Evolutionary conservation across 2,797 vertebrate species (phyloP).

Genomic region (Phyllotis vaccarum): DNA sequence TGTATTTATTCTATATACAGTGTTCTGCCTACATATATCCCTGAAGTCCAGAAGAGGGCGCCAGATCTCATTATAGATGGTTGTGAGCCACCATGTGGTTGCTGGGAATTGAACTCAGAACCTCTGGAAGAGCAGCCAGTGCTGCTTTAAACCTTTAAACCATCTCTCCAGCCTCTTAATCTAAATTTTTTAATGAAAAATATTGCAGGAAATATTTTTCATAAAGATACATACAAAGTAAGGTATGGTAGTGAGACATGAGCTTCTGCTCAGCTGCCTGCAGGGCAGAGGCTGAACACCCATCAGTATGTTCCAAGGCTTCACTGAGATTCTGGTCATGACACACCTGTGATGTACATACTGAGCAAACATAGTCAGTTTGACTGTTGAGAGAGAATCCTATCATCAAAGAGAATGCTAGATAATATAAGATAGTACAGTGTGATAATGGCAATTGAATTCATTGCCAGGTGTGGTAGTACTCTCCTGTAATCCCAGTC

Average conservation of each 20-base stretch:
- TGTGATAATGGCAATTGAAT: background rate
- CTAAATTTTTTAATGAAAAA: background rate
- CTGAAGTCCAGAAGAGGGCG: too few species aligned
- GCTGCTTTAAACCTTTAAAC: too few species aligned
- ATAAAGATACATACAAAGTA: background rate
- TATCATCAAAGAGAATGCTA: background rate
- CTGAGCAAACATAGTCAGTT: background rate
- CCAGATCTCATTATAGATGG: too few species aligned
- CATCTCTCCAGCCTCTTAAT: too few species aligned
- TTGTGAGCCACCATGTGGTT: too few species aligned
- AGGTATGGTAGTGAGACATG: background rate
- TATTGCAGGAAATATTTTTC: background rate
- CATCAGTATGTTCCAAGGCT: background rate
- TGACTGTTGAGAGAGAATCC: background rate
- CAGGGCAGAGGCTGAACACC: background rate
- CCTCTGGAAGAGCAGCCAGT: too few species aligned
- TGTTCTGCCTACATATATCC: too few species aligned
- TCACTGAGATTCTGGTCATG: background rate
- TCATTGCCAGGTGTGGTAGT: background rate
- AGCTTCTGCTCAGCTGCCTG: background rate
- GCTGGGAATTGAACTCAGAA: too few species aligned
- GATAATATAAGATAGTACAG: background rate
- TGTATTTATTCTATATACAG: too few species aligned
- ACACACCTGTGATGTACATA: rapidly evolving
- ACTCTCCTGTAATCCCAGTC: background rate